A percentile compares a stretch with the other conserved stretches of the same genome.
Evolutionary conservation across 2,113 vertebrate species (phyloP).

Genomic region (Dasyornis broadbenti): DNA sequence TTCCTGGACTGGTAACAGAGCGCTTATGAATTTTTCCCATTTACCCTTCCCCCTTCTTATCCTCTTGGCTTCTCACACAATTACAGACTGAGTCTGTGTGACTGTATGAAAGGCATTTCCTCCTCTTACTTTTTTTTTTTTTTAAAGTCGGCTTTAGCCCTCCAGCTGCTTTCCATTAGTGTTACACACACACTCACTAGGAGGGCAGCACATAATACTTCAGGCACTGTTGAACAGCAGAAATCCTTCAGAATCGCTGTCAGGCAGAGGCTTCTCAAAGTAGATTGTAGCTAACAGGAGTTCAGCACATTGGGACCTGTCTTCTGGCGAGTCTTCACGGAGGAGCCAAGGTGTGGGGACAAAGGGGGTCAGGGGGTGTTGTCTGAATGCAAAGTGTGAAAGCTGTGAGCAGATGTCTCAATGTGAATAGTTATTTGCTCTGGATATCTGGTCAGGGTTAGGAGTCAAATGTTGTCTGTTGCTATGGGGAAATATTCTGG

Average conservation of each 20-base stretch:
- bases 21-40: background rate
- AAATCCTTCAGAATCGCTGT: background rate
- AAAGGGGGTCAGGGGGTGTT: background rate
- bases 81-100: slow-evolving; percentile 58
- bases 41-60: slow-evolving; percentile 59
- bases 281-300: background rate
- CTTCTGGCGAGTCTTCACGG: background rate
- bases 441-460: background rate
- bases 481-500: background rate
- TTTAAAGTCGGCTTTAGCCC: slow-evolving; percentile 5
- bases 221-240: background rate
- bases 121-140: slow-evolving; percentile 41
- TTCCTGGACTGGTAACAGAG: background rate
- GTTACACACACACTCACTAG: slow-evolving; percentile 14
- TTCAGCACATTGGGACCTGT: background rate
- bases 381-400: background rate
- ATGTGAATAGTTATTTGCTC: background rate
- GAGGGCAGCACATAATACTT: slow-evolving; percentile 19
- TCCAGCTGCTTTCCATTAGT: slow-evolving; percentile 69
- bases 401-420: background rate
- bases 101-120: slow-evolving; percentile 73
- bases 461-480: background rate
- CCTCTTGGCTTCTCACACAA: slow-evolving; percentile 54
- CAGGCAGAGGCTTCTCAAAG: slow-evolving; percentile 6
- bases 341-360: background rate